phyloP scores from a whole-genome alignment of 2,888 invertebrate genomes.

The Caenorhabditis afra region DNA sequence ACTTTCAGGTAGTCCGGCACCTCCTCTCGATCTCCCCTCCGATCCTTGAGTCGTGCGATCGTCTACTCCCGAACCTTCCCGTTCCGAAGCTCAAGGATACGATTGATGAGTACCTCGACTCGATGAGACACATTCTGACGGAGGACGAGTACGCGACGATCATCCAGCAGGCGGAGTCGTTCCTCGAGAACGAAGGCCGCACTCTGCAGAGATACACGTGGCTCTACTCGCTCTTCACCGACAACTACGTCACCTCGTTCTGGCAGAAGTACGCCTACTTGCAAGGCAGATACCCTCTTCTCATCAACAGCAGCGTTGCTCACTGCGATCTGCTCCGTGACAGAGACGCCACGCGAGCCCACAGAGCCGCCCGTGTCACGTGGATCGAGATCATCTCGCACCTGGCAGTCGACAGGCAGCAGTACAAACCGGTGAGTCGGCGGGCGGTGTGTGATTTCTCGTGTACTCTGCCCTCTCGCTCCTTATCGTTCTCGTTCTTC shows the following conservation, averaged over 20 bases:
- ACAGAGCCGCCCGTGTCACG: conserved; percentile 73
- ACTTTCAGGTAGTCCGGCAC: conserved; percentile 61
- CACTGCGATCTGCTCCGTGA: conserved; percentile 69
- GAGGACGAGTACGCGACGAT: conserved; percentile 70
- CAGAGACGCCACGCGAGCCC: conserved; percentile 66
- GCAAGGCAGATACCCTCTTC: conserved; percentile 69
- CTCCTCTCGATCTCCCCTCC: conserved; percentile 67
- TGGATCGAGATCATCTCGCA: conserved; percentile 72
- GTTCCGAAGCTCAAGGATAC: conserved; percentile 73
- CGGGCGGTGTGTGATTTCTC: conserved; percentile 38
- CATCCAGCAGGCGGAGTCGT: conserved; percentile 61
- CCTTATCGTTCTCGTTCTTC: conserved; percentile 4
- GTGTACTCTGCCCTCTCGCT: conserved; percentile 30
- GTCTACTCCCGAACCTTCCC: conserved; percentile 73
- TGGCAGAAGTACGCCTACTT: conserved; percentile 79
- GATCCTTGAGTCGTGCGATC: conserved; percentile 72
- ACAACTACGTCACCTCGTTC: conserved; percentile 77
- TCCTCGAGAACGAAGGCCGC: conserved; percentile 71
- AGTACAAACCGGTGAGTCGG: conserved; percentile 67
- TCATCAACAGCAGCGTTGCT: conserved; percentile 76
- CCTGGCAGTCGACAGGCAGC: conserved; percentile 73
- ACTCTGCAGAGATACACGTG: conserved; percentile 71
- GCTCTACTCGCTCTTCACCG: conserved; percentile 67
- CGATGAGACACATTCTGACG: conserved; percentile 65
- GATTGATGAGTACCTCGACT: conserved; percentile 68